Base-by-base conservation (phyloP, 2,797 vertebrate species). In the Sebastes oblongus region DNA sequence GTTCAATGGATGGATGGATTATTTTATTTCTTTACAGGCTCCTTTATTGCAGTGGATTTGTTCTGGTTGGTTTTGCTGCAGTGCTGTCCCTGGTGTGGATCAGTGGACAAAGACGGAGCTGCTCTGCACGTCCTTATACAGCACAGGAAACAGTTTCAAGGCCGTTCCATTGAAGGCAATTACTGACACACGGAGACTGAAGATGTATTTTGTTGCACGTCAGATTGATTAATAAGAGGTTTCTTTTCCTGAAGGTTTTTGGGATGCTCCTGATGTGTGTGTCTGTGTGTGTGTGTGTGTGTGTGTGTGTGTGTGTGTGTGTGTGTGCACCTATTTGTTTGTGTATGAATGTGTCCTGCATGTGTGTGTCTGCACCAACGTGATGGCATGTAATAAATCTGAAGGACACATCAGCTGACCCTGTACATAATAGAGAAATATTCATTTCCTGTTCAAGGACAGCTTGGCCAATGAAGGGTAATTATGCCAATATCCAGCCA, bases 371-470 rank as follows among this genome's bases (percentile, higher is more conserved):
- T 64, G 75, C 34, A 36, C 29, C 24, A 27, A 62, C 1, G 5
- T 84, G 62, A 88, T 74, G 77, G 60, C 75, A 36, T 86, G 65
- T 65, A 89, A 88, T 89, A 84, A 85, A 86, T 64, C 46, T 84
- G 89, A 93, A 93, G 89, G 91, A 88, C 89, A 81, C 70, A 73
- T 73, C 60, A 36, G 54, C 62, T 84, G 75, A 87, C 85, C 88
- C 84, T 66, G 80, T 34, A 79, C 69, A 82, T 82, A 91, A 89
- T 66, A 71, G 82, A 90, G 76, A 79, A 78, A 83, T 80, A 81
- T 80, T 88, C n/a, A 86, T 88, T 90, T 83, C 71, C 84, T 66
- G 59, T 80, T 77, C 88, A 93, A 94, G 93, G 93, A 89, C 89
- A 76, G 55, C 75, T 62, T 61, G 58, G 80, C 82, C 79, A 91